These are phyloP conservation scores for Centropristis striata DNA, from an alignment of 2,113 vertebrate species.

Conservation along the genomic window DNA sequence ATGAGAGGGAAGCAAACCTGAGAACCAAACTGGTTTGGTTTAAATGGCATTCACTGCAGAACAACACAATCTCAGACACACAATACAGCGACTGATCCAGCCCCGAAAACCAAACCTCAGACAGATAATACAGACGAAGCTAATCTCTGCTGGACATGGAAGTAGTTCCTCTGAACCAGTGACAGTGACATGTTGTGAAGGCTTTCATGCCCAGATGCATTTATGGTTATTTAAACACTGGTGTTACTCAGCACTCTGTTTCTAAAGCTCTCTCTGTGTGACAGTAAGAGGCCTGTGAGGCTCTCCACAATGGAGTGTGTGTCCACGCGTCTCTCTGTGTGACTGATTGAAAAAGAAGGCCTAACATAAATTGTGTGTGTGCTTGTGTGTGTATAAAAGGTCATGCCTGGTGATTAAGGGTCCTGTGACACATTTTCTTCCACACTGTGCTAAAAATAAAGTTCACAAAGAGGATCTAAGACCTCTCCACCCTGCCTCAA, in stretches of 20 bases:
- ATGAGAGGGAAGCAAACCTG: neutral
- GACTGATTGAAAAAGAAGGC: constrained; percentile 34
- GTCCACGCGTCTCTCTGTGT: constrained; percentile 47
- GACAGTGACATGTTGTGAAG: constrained; percentile 58
- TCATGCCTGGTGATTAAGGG: constrained; percentile 63
- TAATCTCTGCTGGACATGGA: constrained; percentile 8
- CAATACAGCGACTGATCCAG: neutral
- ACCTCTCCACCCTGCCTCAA: constrained; percentile 35
- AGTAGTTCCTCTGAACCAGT: constrained; percentile 28
- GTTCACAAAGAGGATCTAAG: constrained; percentile 62
- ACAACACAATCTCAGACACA: neutral
- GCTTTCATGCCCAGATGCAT: constrained; percentile 64
- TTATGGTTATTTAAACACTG: constrained; percentile 69
- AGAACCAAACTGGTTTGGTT: neutral
- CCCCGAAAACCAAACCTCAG: neutral
- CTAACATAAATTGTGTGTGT: constrained; percentile 47
- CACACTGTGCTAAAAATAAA: constrained; percentile 65
- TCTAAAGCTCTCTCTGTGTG: constrained; percentile 65
- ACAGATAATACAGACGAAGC: neutral
- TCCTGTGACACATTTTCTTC: constrained; percentile 68
- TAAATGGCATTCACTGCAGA: neutral
- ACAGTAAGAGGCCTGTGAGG: constrained; percentile 71
- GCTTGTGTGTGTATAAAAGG: constrained; percentile 38
- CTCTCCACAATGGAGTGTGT: constrained; percentile 66
- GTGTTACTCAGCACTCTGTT: constrained; percentile 72